Conservation (phyloP, 2,113 vertebrate species). For the Seriola quinqueradiata region DNA sequence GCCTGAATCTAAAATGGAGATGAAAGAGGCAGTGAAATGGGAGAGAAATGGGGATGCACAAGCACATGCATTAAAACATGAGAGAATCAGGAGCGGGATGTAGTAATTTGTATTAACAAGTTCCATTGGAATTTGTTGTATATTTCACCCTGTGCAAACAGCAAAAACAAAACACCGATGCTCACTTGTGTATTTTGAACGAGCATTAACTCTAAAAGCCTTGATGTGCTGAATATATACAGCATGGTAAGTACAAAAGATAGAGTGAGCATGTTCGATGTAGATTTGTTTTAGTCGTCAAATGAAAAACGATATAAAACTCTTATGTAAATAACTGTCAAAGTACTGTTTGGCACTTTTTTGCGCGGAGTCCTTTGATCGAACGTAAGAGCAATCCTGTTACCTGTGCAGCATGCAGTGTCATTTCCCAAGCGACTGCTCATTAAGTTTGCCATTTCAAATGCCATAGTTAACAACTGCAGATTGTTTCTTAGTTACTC, state of each 20-base stretch:
- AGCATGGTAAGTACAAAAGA: background rate
- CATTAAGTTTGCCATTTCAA: conserved; percentile 32
- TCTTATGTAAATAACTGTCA: background rate
- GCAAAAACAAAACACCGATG: conserved; percentile 5
- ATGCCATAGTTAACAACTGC: conserved; percentile 5
- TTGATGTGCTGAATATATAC: background rate
- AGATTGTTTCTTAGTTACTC: background rate
- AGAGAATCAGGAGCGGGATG: background rate
- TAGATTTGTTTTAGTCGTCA: background rate
- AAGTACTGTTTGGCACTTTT: background rate
- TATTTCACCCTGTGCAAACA: background rate
- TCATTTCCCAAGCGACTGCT: conserved; percentile 5
- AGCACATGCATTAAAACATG: conserved; percentile 27
- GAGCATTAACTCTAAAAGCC: background rate
- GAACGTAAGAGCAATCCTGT: conserved; percentile 1
- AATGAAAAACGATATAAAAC: background rate
- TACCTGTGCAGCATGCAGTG: background rate
- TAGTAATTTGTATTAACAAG: background rate
- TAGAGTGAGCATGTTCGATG: background rate
- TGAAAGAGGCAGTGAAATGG: conserved; percentile 40
- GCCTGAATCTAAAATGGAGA: conserved; percentile 62
- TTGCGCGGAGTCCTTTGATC: background rate
- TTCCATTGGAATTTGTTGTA: background rate
- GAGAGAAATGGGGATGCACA: conserved; percentile 5
- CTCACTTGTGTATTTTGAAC: conserved; percentile 5